Percentiles rank a stretch among this genome's conserved stretches.
These are phyloP conservation scores for Trichomycterus rosablanca DNA, from an alignment of 2,113 vertebrate species.

Conservation along the genomic window DNA sequence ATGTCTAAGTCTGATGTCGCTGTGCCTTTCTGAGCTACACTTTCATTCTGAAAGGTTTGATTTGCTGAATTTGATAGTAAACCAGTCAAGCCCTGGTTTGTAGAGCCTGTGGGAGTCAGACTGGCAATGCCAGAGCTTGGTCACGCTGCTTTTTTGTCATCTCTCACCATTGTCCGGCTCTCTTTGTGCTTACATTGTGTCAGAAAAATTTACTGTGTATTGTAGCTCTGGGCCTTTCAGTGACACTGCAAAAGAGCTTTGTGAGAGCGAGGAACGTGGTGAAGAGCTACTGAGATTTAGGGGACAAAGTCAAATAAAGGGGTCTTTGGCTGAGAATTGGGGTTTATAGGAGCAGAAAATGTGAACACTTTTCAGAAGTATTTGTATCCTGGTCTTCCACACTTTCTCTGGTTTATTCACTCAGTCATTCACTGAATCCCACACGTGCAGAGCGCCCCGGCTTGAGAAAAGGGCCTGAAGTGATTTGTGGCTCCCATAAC, in stretches of 20 bases:
- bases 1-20: no score
- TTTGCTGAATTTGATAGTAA: no score
- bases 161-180: conserved; percentile 63
- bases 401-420: conserved; percentile 35
- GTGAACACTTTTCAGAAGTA: conserved; percentile 54
- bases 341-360: conserved; percentile 47
- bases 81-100: no score
- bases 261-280: conserved; percentile 58
- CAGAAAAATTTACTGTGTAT: conserved; percentile 71
- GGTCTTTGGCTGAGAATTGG: conserved; percentile 32
- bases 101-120: conserved; percentile 22
- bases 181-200: conserved; percentile 70
- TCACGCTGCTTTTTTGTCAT: conserved; percentile 67
- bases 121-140: conserved; percentile 49
- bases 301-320: conserved; percentile 61
- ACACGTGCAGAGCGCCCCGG: conserved; percentile 23
- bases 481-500: conserved; percentile 59
- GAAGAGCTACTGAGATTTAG: conserved; percentile 66
- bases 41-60: no score
- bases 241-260: conserved; percentile 60
- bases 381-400: conserved; percentile 43
- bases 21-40: no score
- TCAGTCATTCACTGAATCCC: conserved; percentile 16
- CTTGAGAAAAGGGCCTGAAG: conserved; percentile 33
- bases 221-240: conserved; percentile 68